These are phyloP conservation scores for Oscheius sp. DNA, from an alignment of 2,888 invertebrate genomes.

Conservation along the genomic window DNA sequence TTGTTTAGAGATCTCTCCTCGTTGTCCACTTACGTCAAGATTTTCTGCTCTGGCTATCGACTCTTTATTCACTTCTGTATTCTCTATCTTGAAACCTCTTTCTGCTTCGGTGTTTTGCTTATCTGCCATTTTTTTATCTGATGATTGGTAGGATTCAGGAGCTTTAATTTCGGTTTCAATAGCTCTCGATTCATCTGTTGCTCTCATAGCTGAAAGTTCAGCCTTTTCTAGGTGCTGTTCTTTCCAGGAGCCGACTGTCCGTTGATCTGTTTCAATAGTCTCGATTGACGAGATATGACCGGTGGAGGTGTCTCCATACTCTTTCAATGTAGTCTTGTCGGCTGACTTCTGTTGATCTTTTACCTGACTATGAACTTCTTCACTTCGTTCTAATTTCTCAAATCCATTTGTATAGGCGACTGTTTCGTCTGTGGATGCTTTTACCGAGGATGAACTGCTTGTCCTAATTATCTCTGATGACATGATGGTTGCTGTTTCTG, in stretches of 20 bases:
- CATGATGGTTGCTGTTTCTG: no score
- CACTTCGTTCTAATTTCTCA: no score
- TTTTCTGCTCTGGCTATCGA: not conserved
- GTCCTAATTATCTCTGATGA: not conserved
- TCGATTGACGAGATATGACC: conserved; percentile 9
- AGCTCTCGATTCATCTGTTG: not conserved
- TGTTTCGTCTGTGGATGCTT: not conserved
- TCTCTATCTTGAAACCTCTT: not conserved
- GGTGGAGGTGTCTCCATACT: not conserved
- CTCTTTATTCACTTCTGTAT: not conserved
- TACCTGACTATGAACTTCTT: no score
- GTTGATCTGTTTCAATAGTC: conserved; percentile 10
- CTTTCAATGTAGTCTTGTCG: not conserved
- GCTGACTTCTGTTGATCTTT: not conserved
- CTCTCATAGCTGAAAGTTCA: not conserved
- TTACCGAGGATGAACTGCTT: not conserved
- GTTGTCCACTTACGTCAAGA: not conserved
- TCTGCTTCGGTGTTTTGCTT: not conserved
- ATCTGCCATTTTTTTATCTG: not conserved
- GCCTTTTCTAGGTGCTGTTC: not conserved
- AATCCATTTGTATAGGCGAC: not conserved
- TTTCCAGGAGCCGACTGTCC: not conserved
- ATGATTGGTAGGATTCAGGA: not conserved
- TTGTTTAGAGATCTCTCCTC: not conserved
- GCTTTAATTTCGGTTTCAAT: not conserved